Conservation (phyloP, 2,797 vertebrate species). For the Knipowitschia caucasica region DNA sequence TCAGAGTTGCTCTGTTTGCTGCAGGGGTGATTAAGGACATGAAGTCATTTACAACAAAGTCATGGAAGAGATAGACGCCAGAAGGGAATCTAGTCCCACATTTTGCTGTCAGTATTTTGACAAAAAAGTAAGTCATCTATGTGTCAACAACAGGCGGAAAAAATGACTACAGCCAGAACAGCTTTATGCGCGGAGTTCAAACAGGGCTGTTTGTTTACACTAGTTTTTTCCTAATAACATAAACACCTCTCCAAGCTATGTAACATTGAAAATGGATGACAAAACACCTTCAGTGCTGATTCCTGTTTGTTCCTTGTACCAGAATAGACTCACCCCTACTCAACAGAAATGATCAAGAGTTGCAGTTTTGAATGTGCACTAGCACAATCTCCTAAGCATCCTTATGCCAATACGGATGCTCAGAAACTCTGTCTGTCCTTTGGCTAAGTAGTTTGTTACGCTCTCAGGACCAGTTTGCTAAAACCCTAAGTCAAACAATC, state of each 20-base stretch:
- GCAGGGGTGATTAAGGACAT: slow-evolving; percentile 55
- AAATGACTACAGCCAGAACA: slow-evolving; percentile 17
- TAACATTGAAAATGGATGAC: neutral
- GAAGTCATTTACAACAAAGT: slow-evolving; percentile 43
- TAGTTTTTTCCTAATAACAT: neutral
- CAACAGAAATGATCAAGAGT: neutral
- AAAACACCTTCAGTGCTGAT: neutral
- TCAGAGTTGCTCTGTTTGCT: slow-evolving; percentile 27
- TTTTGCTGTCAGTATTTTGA: slow-evolving; percentile 45
- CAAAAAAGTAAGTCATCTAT: slow-evolving; percentile 17
- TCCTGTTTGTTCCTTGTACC: neutral
- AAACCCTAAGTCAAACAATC: neutral
- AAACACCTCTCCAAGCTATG: neutral
- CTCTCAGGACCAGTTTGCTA: neutral
- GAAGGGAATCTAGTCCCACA: slow-evolving; percentile 21
- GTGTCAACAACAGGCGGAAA: slow-evolving; percentile 8
- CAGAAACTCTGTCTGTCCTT: no score
- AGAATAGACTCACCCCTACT: neutral
- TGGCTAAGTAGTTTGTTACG: neutral
- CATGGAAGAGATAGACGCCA: slow-evolving; percentile 36
- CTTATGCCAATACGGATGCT: no score
- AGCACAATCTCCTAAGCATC: no score
- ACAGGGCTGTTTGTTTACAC: slow-evolving; percentile 5
- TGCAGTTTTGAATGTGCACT: no score
- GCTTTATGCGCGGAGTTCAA: slow-evolving; percentile 24